A percentile compares a stretch with the other conserved stretches of the same genome.
Evolutionary conservation across 2,797 vertebrate genomes (phyloP).

Genomic region (Helostoma temminkii): DNA sequence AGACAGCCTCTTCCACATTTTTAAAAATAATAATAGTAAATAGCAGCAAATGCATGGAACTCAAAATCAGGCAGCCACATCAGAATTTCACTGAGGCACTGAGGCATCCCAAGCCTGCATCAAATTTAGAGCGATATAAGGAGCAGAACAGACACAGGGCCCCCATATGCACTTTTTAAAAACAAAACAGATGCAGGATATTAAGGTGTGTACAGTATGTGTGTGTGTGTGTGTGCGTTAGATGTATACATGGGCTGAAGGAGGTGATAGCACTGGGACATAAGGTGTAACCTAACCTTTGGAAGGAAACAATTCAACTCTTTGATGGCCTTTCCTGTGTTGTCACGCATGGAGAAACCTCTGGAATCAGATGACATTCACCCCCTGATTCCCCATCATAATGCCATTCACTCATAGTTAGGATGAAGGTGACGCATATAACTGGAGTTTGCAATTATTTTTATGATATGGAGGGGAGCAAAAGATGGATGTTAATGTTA

Average conservation of each 20-base stretch:
- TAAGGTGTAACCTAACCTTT: slow-evolving; percentile 81
- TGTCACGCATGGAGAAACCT: slow-evolving; percentile 84
- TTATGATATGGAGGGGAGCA: slow-evolving; percentile 48
- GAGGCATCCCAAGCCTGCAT: slow-evolving; percentile 81
- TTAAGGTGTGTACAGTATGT: slow-evolving; percentile 35
- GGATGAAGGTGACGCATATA: slow-evolving; percentile 46
- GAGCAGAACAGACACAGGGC: slow-evolving; percentile 45
- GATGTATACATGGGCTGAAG: slow-evolving; percentile 55
- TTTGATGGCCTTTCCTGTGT: slow-evolving; percentile 82
- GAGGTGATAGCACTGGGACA: slow-evolving; percentile 65
- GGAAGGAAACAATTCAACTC: slow-evolving; percentile 78
- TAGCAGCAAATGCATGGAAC: slow-evolving; percentile 74
- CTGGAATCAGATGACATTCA: slow-evolving; percentile 85
- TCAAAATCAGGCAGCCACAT: slow-evolving; percentile 77
- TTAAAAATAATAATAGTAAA: slow-evolving; percentile 82
- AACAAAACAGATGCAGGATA: slow-evolving; percentile 76
- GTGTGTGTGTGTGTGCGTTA: slow-evolving; percentile 39
- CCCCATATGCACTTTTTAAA: slow-evolving; percentile 60
- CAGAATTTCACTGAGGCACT: slow-evolving; percentile 80
- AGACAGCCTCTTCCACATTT: slow-evolving; percentile 60
- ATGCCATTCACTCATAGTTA: slow-evolving; percentile 60
- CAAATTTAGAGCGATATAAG: slow-evolving; percentile 77
- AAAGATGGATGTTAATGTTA: slow-evolving; percentile 70
- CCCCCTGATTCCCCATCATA: slow-evolving; percentile 76
- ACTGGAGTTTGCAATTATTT: slow-evolving; percentile 70